phyloP scores from a whole-genome alignment of 2,888 invertebrate species.

The Athetis lepigone region DNA sequence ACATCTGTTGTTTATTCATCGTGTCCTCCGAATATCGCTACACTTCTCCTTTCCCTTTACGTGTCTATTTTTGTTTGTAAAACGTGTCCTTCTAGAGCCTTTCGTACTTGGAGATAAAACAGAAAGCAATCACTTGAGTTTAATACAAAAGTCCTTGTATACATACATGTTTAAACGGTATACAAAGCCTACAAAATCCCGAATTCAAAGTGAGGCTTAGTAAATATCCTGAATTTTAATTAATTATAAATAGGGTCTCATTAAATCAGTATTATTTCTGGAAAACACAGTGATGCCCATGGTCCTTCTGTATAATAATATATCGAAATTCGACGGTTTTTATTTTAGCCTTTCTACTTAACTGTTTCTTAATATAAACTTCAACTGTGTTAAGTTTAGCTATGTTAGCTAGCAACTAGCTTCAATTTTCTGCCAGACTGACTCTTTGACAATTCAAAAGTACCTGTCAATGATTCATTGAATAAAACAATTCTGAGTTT shows the following conservation, averaged over 20 bases:
- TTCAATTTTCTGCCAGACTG: too few species aligned
- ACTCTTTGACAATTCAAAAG: too few species aligned
- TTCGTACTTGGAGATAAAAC: constrained; percentile 44
- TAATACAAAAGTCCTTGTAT: constrained; percentile 29
- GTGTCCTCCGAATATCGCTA: constrained; percentile 71
- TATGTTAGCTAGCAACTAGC: too few species aligned
- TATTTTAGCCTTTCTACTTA: too few species aligned
- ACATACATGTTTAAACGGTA: constrained; percentile 52
- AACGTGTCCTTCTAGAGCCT: constrained; percentile 43
- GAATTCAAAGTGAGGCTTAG: constrained; percentile 39
- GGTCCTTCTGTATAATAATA: too few species aligned
- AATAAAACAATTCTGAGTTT: too few species aligned
- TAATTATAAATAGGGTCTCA: constrained; percentile 22
- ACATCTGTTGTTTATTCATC: constrained; percentile 86
- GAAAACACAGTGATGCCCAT: too few species aligned
- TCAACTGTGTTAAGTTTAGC: too few species aligned
- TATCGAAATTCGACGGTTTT: too few species aligned
- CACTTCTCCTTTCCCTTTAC: constrained; percentile 71
- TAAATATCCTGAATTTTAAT: constrained; percentile 36
- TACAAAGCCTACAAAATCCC: constrained; percentile 40
- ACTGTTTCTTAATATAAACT: too few species aligned
- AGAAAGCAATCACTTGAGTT: constrained; percentile 57
- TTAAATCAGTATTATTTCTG: not conserved
- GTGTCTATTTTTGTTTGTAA: constrained; percentile 64
- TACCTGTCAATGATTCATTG: too few species aligned